A percentile compares a stretch with the other conserved stretches of the same genome.
Evolutionary conservation across 92 coral and sea anemone species (phyloP).

Genomic region (Heliopora coerulea): DNA sequence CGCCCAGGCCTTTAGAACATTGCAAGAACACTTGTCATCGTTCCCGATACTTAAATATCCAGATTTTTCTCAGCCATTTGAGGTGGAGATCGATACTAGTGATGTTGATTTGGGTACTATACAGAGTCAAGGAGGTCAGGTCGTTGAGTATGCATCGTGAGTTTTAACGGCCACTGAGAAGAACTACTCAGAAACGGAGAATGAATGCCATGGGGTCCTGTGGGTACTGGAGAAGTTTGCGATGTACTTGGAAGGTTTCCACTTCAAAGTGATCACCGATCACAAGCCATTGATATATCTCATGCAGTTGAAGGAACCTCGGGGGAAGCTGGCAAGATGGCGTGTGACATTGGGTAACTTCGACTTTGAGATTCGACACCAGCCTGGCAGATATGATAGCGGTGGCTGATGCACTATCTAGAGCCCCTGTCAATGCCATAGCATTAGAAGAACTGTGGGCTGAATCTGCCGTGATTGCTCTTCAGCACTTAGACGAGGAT

Average conservation of each 20-base stretch:
- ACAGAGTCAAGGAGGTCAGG: background rate
- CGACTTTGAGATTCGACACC: slow-evolving; percentile 12
- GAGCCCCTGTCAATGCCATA: slow-evolving; percentile 25
- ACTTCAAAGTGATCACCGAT: slow-evolving; percentile 17
- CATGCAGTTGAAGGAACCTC: slow-evolving; percentile 8
- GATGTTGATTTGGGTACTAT: slow-evolving; percentile 24
- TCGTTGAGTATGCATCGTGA: slow-evolving; percentile 30
- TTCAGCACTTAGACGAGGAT: slow-evolving; percentile 18
- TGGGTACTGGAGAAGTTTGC: slow-evolving; percentile 21
- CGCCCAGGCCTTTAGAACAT: background rate
- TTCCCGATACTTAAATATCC: slow-evolving; percentile 24
- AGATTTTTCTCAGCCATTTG: slow-evolving; percentile 20
- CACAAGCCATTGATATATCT: slow-evolving; percentile 25
- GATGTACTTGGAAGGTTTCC: slow-evolving; percentile 17
- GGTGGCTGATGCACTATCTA: slow-evolving; percentile 10
- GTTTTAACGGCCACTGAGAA: slow-evolving; percentile 32
- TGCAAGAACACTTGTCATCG: slow-evolving; percentile 10
- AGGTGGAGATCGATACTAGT: slow-evolving; percentile 23
- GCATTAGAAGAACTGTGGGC: slow-evolving; percentile 25
- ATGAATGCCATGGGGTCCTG: slow-evolving; percentile 4
- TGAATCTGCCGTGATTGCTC: background rate
- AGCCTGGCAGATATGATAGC: slow-evolving; percentile 3
- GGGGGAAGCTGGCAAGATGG: slow-evolving; percentile 28
- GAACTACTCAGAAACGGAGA: slow-evolving; percentile 29
- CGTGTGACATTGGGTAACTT: slow-evolving; percentile 14